A percentile compares a stretch with the other conserved stretches of the same genome.
phyloP scores from a whole-genome alignment of 2,888 invertebrate genomes.

The Labia minor region DNA sequence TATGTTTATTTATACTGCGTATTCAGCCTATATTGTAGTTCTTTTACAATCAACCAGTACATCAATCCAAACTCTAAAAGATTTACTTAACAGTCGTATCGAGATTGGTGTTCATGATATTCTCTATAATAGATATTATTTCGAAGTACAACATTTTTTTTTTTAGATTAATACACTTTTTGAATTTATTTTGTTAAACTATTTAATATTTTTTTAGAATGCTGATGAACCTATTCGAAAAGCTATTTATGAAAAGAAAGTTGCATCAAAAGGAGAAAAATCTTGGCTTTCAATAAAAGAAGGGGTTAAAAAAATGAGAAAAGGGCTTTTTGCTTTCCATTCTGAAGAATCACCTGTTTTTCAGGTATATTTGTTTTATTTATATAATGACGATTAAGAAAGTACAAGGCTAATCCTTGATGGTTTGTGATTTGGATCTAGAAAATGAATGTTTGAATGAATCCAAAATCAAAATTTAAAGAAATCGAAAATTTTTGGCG shows the following conservation, averaged over 20 bases:
- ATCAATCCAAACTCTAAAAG: conserved; percentile 21
- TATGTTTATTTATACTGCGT: conserved; percentile 26
- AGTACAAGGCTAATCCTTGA: no score
- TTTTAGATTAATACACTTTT: neutral
- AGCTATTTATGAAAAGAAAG: conserved; percentile 42
- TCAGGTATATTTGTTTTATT: no score
- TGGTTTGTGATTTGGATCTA: no score
- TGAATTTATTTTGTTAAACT: no score
- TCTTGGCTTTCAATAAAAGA: conserved; percentile 40
- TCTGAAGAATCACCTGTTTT: conserved; percentile 42
- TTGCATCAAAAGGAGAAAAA: conserved; percentile 40
- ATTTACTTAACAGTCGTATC: conserved; percentile 24
- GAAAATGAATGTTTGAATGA: no score
- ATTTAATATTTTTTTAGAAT: conserved; percentile 16
- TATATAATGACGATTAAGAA: no score
- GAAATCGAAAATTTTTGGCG: no score
- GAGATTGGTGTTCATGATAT: conserved; percentile 28
- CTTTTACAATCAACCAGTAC: conserved; percentile 21
- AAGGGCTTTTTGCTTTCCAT: conserved; percentile 53
- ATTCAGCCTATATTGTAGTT: conserved; percentile 26
- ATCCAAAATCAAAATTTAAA: no score
- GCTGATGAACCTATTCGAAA: conserved; percentile 38
- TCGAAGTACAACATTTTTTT: conserved; percentile 21
- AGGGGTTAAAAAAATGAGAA: conserved; percentile 39
- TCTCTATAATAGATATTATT: conserved; percentile 33